Evolutionary conservation across 1,140 invertebrate species (phyloP).

Genomic region (Drosophila sproati): DNA sequence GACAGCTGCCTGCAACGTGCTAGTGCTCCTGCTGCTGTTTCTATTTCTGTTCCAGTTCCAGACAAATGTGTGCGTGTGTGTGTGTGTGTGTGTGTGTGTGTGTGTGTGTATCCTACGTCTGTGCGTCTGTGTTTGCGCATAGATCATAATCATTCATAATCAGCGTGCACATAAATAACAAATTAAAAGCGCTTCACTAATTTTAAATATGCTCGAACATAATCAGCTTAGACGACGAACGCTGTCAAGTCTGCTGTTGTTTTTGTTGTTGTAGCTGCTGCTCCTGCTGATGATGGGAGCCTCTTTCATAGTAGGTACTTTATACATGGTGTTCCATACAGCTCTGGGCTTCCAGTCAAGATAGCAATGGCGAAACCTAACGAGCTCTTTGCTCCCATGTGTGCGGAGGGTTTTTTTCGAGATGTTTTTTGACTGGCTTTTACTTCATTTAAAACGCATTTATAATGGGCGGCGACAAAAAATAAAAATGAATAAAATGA

Average conservation of each 20-base stretch:
- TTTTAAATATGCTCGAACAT: slow-evolving; percentile 83
- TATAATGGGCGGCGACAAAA: slow-evolving; percentile 72
- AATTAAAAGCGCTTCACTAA: slow-evolving; percentile 83
- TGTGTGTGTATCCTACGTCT: slow-evolving; percentile 49
- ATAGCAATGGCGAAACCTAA: slow-evolving; percentile 77
- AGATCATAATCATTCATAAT: slow-evolving; percentile 83
- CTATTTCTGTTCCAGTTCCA: not conserved
- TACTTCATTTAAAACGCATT: slow-evolving; percentile 83
- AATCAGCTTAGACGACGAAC: slow-evolving; percentile 71
- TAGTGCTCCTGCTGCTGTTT: slow-evolving; percentile 15
- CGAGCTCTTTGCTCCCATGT: slow-evolving; percentile 62
- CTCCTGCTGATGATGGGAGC: slow-evolving; percentile 22
- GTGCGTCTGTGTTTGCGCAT: slow-evolving; percentile 68
- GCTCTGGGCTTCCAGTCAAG: slow-evolving; percentile 63
- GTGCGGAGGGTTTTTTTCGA: slow-evolving; percentile 33
- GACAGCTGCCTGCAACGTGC: slow-evolving; percentile 36
- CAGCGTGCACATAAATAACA: slow-evolving; percentile 83
- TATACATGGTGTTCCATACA: slow-evolving; percentile 16
- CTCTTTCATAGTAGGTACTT: not conserved
- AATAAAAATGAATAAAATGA: slow-evolving; percentile 41
- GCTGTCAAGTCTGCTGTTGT: slow-evolving; percentile 26
- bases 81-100: slow-evolving; percentile 15
- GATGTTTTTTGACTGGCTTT: slow-evolving; percentile 73
- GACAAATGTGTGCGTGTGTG: slow-evolving; percentile 14
- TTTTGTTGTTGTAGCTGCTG: not conserved